These are phyloP conservation scores for Drosophila nasuta DNA, from an alignment of 1,140 invertebrate species.

Conservation along the genomic window DNA sequence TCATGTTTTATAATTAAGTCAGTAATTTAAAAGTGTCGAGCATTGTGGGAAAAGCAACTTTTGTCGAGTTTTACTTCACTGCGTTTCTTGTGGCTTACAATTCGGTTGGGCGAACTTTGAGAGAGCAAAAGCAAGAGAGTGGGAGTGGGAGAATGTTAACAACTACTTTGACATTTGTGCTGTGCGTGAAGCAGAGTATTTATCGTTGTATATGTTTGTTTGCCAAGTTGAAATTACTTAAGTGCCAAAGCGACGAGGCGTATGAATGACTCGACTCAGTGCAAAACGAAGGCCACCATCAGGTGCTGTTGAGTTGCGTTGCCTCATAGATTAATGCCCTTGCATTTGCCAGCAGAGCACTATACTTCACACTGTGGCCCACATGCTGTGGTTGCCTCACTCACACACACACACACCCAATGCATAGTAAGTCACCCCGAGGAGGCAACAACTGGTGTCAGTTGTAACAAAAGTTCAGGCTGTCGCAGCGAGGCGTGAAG, in stretches of 20 bases:
- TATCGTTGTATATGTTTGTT: slow-evolving; percentile 42
- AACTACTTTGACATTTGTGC: slow-evolving; percentile 78
- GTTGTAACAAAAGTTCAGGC: slow-evolving; percentile 59
- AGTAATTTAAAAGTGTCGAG: slow-evolving; percentile 80
- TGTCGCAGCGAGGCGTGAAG: slow-evolving; percentile 60
- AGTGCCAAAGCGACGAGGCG: slow-evolving; percentile 69
- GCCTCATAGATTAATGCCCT: slow-evolving; percentile 70
- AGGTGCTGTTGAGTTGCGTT: slow-evolving; percentile 27
- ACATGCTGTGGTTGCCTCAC: slow-evolving; percentile 13
- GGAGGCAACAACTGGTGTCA: slow-evolving; percentile 19
- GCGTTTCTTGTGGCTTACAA: slow-evolving; percentile 77
- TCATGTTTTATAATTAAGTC: slow-evolving; percentile 82
- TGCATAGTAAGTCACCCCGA: neutral
- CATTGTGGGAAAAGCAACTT: slow-evolving; percentile 57
- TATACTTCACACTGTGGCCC: slow-evolving; percentile 44
- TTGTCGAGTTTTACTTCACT: slow-evolving; percentile 67
- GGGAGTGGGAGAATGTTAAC: slow-evolving; percentile 70
- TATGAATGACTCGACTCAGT: slow-evolving; percentile 39
- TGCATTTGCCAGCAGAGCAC: slow-evolving; percentile 64
- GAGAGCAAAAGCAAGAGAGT: slow-evolving; percentile 9
- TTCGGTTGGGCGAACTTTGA: slow-evolving; percentile 68
- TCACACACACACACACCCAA: neutral
- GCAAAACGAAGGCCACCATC: slow-evolving; percentile 8
- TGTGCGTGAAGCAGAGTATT: slow-evolving; percentile 21
- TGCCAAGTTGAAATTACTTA: slow-evolving; percentile 77